Conservation (phyloP, 2,888 invertebrate species). For the Drosophila mettleri region DNA sequence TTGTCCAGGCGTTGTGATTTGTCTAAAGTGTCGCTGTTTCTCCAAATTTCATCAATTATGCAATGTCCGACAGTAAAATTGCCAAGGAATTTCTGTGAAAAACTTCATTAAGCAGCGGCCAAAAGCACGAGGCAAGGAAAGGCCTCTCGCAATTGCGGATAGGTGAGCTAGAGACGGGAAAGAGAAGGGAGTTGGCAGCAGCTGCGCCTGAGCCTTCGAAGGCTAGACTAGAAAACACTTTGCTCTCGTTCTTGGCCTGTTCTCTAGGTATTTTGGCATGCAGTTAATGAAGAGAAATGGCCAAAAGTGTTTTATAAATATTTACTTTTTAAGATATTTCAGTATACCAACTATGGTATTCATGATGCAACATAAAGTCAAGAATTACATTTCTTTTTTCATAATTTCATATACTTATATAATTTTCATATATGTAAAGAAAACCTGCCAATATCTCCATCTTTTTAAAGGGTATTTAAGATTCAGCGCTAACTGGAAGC, state of each 20-base stretch:
- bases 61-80: constrained; percentile 61
- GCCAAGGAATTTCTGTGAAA: constrained; percentile 60
- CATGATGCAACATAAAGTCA: neutral
- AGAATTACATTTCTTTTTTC: no score
- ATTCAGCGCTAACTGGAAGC: neutral
- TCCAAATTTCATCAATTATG: constrained; percentile 65
- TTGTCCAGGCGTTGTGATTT: constrained; percentile 61
- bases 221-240: constrained; percentile 21
- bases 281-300: constrained; percentile 77
- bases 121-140: constrained; percentile 1
- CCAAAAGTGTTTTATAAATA: constrained; percentile 74
- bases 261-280: constrained; percentile 25
- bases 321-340: constrained; percentile 33
- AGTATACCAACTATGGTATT: neutral
- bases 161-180: constrained; percentile 11
- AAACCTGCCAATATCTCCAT: no score
- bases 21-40: constrained; percentile 65
- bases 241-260: constrained; percentile 12
- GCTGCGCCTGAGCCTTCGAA: constrained; percentile 9
- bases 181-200: neutral
- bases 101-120: constrained; percentile 65
- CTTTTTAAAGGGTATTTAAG: constrained; percentile 24
- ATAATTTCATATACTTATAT: no score
- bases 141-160: constrained; percentile 3
- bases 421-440: neutral